Base-by-base conservation (phyloP, 1,140 invertebrate species). In the Latrodectus geometricus region DNA sequence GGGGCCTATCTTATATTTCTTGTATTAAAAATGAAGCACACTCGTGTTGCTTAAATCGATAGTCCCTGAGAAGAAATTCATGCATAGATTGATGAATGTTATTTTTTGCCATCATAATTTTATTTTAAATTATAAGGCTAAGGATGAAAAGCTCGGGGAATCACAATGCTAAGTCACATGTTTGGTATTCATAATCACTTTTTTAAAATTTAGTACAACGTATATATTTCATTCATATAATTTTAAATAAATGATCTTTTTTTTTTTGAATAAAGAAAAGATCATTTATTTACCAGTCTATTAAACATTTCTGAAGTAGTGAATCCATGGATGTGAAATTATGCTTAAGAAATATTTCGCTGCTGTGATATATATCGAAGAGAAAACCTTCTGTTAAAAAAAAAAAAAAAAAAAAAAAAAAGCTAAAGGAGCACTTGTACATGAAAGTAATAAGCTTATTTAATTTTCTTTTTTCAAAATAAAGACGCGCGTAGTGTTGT, bases 131-230 rank as follows among this genome's bases (percentile, higher is more conserved):
- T 61, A 68, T 83, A 66, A 72, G 49, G 54, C 23, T 66, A 21
- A 50, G 72, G 81, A 61, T 72, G 54, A 79, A 76, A 76, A 76
- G 85, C 85, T 79, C 85, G 85, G 85, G 85, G 85, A 76, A 86
- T 78, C 85, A 79, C 85, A 86, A 77, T 86, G 85, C 85, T 86
- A 86, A 86, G 85, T 86, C 85, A 86, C 85, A 86, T 86, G 23
- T 35, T 35, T 20, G 35, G 5, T 35, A 35, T 35, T 35, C 35
- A 35, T 72, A 20, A 20, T 20, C 21, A 5, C 7, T n/a, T 65
- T 65, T 65, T 65, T 65, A 4, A 4, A 15, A 1, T n/a, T n/a
- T n/a, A 65, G 12, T 65, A 14, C 12, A 35, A 35, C 2, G 5
- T 3, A 35, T 35, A 35, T 35, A 5, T 35, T 35, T 35, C 35